Conservation (phyloP, 2,888 invertebrate genomes). For the Pristionchus maxplancki region DNA sequence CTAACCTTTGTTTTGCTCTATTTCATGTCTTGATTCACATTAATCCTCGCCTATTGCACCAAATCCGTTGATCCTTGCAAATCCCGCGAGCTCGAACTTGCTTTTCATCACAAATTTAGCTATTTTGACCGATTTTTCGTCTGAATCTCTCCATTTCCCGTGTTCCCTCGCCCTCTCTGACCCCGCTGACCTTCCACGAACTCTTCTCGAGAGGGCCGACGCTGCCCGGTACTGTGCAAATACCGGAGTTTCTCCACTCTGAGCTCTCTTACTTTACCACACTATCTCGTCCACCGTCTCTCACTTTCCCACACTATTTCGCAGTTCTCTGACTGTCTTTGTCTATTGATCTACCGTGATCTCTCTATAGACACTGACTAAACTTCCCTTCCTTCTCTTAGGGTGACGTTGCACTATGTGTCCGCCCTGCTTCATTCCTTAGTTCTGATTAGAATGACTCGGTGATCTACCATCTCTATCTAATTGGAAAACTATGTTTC, state of each 20-base stretch:
- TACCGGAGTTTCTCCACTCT: slow-evolving; percentile 2
- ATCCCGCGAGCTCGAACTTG: too few species aligned
- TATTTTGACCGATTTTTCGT: background rate
- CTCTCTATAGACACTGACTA: slow-evolving; percentile 37
- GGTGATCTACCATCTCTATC: background rate
- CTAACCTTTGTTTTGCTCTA: too few species aligned
- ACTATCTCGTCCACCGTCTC: background rate
- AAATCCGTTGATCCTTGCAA: background rate
- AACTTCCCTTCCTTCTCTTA: slow-evolving; percentile 11
- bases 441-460: background rate
- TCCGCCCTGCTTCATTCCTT: slow-evolving; percentile 9
- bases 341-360: slow-evolving; percentile 40
- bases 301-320: slow-evolving; percentile 10
- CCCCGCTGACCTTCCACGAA: background rate
- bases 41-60: background rate
- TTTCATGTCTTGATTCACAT: background rate
- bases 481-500: background rate
- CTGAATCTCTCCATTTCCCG: background rate
- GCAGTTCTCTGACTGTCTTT: background rate
- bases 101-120: too few species aligned
- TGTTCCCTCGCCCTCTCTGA: background rate
- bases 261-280: slow-evolving; percentile 24
- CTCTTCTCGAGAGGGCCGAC: slow-evolving; percentile 17
- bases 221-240: slow-evolving; percentile 46
- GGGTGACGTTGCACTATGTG: slow-evolving; percentile 28